Evolutionary conservation across 2,888 invertebrate species (phyloP), one percentile per base, ranked within the genome.

Genomic region (Dexiosoma caninum): DNA sequence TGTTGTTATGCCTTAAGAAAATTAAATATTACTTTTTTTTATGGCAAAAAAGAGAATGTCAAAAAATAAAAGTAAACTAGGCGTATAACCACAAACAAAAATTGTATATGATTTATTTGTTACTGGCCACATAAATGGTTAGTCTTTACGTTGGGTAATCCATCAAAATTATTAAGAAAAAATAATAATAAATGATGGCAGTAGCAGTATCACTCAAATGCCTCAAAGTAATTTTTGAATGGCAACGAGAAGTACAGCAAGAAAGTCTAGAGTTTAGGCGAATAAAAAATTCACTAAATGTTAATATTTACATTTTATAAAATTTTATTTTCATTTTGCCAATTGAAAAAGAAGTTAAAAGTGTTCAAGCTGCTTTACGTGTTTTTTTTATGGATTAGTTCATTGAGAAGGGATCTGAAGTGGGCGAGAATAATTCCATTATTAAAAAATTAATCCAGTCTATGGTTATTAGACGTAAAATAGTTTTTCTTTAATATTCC

Each of bases 71-170:
- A 60, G 6, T 53, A 67, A 69, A 77, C 57, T 57, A 71, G 55
- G 76, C 71, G 67, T 40, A 64, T 62, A 80, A 80, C 51, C 64
- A 32, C 59, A 53, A 64, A 57, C 32, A 21, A 49, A 71, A 69
- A 69, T 67, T 59, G 21, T 72, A 14, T 71, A 53, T 69, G 66
- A 81, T 74, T 74, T 77, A 74, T 81, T 51, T 81, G 69, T 59
- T 77, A 64, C 30, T 71, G 72, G 59, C 75, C 80, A 59, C 40
- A 71, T 70, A 71, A 75, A 75, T 72, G 77, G 51, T 69, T 62
- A 72, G 57, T 77, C 69, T 71, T 77, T 77, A 81, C 69, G 67
- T 72, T 77, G 23, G 51, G 69, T 51, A 81, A 81, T 81, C 77
- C 72, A 81, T 81, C 81, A 81, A 64, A 71, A 64, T 40, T 27